A percentile compares a stretch with the other conserved stretches of the same genome.
phyloP scores from a whole-genome alignment of 2,888 invertebrate species.

The Pristionchus entomophagus region DNA sequence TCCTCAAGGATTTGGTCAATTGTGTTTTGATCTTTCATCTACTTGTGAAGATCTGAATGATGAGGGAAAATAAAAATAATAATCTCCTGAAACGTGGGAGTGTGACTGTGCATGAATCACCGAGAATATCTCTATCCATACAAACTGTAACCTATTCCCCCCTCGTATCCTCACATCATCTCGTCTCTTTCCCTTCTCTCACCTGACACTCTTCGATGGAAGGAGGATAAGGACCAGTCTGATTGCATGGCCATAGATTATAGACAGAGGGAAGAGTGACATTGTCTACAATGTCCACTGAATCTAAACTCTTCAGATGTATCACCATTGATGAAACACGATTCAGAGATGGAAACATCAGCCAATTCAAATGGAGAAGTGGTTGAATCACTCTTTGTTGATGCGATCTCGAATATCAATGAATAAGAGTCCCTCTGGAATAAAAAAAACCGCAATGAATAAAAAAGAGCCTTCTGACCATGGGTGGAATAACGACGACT shows the following conservation, averaged over 20 bases:
- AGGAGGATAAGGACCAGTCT: slow-evolving; percentile 21
- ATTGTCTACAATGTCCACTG: too few relatives aligned
- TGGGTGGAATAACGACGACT: background rate
- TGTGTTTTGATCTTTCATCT: background rate
- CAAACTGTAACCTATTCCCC: too few relatives aligned
- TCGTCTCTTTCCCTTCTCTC: too few relatives aligned
- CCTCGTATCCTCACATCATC: too few relatives aligned
- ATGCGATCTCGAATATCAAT: background rate
- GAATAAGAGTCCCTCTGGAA: background rate
- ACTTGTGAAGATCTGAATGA: too few relatives aligned
- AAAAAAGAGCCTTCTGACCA: background rate
- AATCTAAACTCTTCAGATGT: too few relatives aligned
- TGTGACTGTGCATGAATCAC: background rate
- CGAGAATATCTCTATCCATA: too few relatives aligned
- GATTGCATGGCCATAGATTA: slow-evolving; percentile 42
- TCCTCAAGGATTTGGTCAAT: background rate
- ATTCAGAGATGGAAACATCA: background rate
- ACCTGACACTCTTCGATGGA: slow-evolving; percentile 36
- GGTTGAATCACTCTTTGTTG: background rate
- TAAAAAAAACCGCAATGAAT: background rate
- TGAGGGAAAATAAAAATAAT: too few relatives aligned
- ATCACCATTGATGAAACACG: background rate
- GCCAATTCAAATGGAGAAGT: background rate
- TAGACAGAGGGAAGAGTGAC: background rate
- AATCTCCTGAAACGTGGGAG: too few relatives aligned